A percentile compares a stretch with the other conserved stretches of the same genome.
Evolutionary conservation across 1,140 invertebrate species (phyloP).

Genomic region (Saccostrea cuccullata): DNA sequence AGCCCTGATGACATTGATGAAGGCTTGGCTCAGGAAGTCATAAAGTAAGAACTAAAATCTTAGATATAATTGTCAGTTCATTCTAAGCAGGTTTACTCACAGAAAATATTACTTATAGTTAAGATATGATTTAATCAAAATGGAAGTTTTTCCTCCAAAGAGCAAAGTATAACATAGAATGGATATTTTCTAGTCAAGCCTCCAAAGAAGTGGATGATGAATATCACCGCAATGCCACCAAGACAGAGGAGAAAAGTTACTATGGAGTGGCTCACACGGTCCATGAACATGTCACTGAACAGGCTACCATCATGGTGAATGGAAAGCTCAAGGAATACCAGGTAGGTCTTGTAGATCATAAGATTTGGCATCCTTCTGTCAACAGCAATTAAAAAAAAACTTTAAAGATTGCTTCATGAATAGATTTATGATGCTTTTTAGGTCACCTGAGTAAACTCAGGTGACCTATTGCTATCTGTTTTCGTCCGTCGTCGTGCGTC

Average conservation of each 20-base stretch:
- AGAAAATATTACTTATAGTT: too few relatives aligned
- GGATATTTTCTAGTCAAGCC: constrained; percentile 28
- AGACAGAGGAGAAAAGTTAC: constrained; percentile 80
- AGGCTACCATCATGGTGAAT: constrained; percentile 95
- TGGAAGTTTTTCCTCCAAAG: too few relatives aligned
- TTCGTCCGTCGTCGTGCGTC: too few relatives aligned
- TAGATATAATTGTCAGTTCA: background rate
- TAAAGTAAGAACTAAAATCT: constrained; percentile 39
- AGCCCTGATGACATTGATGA: constrained; percentile 53
- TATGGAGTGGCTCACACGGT: constrained; percentile 94
- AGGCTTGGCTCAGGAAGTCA: constrained; percentile 43
- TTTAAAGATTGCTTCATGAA: background rate
- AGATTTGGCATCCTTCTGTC: background rate
- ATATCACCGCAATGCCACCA: constrained; percentile 81
- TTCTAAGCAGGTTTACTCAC: too few relatives aligned
- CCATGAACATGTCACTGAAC: constrained; percentile 94
- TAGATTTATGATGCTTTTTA: too few relatives aligned
- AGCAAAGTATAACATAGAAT: too few relatives aligned
- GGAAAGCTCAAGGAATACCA: constrained; percentile 95
- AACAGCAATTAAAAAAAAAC: background rate
- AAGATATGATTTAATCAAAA: too few relatives aligned
- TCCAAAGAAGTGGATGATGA: constrained; percentile 87
- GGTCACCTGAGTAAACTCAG: too few relatives aligned
- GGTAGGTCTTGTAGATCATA: constrained; percentile 63
- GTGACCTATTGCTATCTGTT: too few relatives aligned